Percentiles rank a stretch among this genome's conserved stretches.
These are phyloP conservation scores for Solen grandis DNA, from an alignment of 1,140 invertebrate species.

Conservation along the genomic window DNA sequence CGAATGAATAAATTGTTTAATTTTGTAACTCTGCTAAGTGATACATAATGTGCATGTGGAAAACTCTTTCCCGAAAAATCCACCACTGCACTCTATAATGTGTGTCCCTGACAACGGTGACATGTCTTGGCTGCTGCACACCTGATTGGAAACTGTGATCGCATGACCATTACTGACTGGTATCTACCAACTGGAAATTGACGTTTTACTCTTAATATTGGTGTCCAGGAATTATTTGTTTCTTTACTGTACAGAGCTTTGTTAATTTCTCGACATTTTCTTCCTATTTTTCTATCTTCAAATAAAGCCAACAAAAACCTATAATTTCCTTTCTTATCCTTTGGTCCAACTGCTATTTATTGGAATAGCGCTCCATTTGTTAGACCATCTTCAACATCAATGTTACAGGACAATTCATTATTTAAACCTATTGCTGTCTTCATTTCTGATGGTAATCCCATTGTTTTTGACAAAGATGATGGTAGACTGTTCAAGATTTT, in stretches of 20 bases:
- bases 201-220: not conserved
- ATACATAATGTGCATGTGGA: conserved; percentile 11
- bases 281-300: not conserved
- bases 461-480: not conserved
- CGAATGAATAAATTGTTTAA: not conserved
- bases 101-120: conserved; percentile 25
- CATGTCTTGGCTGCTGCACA: not conserved
- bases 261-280: not conserved
- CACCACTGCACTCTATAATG: not conserved
- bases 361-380: not conserved
- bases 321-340: not conserved
- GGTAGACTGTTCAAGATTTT: not conserved
- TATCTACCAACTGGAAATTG: conserved; percentile 19
- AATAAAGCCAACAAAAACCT: not conserved
- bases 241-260: not conserved
- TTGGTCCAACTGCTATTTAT: not conserved
- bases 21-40: conserved; percentile 3
- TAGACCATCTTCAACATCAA: conserved; percentile 1
- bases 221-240: conserved; percentile 8
- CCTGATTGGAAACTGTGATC: conserved; percentile 18
- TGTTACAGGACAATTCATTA: not conserved
- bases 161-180: not conserved
- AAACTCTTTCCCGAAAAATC: not conserved
- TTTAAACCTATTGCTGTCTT: not conserved
- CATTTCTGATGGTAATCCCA: not conserved